Base-by-base conservation (phyloP, 2,888 invertebrate species). In the Dasypogon diadema region DNA sequence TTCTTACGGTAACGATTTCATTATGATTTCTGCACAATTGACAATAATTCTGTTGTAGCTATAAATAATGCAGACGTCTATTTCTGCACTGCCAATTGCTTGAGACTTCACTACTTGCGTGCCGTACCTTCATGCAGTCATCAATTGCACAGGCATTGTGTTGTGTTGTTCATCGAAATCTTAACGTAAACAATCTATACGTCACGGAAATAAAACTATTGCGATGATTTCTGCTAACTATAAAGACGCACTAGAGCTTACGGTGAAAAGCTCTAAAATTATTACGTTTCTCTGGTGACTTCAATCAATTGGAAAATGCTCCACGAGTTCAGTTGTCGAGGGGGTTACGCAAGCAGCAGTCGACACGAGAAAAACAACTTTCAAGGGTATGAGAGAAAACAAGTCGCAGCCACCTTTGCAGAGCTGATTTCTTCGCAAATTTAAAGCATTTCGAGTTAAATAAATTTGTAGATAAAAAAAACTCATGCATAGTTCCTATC, bases 1-100 rank as follows among this genome's bases (percentile, higher is more conserved):
- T 5, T 8, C 8, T 5, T 8, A 30, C 30, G 8, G 12, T 42
- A 51, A 51, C 8, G 51, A 21, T 16, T 51, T 51, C 51, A 51
- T 51, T 51, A 51, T 12, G 48, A 12, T 48, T 48, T 48, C 4
- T 51, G 51, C 51, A 51, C 51, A 51, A 51, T 51, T 51, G 18
- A 12, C 51, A 21, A 51, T 8, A 51, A 21, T 42, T 12, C n/a
- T 21, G 48, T 14, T 16, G 18, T 18, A 21, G 14, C 51, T 21
- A 51, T 51, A 51, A 51, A 51, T 51, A 51, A 16, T 51, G 51
- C 18, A 18, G 18, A 16, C 51, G 51, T 42, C 42, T 21, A 51
- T 21, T 16, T 16, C 18, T 51, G 51, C 51, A 16, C 18, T 16
- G 3, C 18, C 18, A 18, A 12, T 42, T 12, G 8, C 51, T 21